Evolutionary conservation across 30 jellyfish, hydroid and myxozoan genomes (phyloP).

Genomic region (Turritopsis dohrnii): DNA sequence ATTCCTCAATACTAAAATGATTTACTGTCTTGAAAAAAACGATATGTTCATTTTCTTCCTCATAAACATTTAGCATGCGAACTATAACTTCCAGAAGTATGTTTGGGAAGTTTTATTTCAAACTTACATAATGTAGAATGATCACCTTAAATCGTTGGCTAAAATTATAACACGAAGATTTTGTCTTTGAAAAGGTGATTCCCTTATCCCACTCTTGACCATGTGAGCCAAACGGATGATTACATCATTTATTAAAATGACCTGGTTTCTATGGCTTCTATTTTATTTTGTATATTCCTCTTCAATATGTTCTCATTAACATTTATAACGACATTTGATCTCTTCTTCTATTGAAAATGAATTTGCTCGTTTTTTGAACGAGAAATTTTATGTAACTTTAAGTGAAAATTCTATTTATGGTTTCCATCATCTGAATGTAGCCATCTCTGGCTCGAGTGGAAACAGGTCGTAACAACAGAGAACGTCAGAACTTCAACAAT

Average conservation of each 20-base stretch:
- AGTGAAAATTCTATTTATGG: too few species aligned
- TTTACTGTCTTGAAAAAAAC: not conserved
- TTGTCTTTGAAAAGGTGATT: not conserved
- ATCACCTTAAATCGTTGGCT: not conserved
- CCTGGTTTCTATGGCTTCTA: not conserved
- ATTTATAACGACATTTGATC: too few species aligned
- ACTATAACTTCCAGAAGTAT: not conserved
- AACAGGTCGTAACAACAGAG: not conserved
- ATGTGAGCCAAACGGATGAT: not conserved
- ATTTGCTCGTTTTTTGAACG: not conserved
- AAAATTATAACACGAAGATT: not conserved
- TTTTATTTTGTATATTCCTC: too few species aligned
- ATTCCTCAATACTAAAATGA: not conserved
- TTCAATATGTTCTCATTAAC: too few species aligned
- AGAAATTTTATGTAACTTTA: too few species aligned
- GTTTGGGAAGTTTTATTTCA: not conserved
- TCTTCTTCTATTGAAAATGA: not conserved
- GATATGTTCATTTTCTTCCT: not conserved
- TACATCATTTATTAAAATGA: not conserved
- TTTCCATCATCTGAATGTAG: too few species aligned
- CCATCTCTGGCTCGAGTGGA: not conserved
- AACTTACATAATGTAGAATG: not conserved
- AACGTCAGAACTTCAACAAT: not conserved
- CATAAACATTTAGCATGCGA: not conserved
- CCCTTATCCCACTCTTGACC: not conserved